phyloP scores from a whole-genome alignment of 2,797 vertebrate genomes.

The Anomalospiza imberbis region DNA sequence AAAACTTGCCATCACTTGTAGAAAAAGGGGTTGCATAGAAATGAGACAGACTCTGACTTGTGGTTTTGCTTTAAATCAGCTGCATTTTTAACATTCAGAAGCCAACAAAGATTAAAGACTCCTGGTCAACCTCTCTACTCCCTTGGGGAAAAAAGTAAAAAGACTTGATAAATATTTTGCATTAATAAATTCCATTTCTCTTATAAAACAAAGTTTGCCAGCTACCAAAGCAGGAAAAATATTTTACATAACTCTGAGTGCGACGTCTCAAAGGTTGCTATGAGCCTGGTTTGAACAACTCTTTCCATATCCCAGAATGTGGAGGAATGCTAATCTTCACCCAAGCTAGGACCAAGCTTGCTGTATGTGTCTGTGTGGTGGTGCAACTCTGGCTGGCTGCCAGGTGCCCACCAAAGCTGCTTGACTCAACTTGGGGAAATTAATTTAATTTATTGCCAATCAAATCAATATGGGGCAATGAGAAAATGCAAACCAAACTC shows the following conservation, averaged over 20 bases:
- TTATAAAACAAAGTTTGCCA: conserved; percentile 72
- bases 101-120: conserved; percentile 57
- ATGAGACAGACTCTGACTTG: neutral
- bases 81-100: conserved; percentile 50
- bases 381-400: neutral
- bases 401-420: neutral
- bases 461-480: neutral
- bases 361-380: neutral
- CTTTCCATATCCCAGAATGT: conserved; percentile 57
- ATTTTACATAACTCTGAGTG: conserved; percentile 74
- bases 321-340: conserved; percentile 26
- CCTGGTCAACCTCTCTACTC: conserved; percentile 30
- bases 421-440: neutral
- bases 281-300: conserved; percentile 52
- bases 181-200: conserved; percentile 79
- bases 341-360: neutral
- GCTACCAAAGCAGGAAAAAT: conserved; percentile 72
- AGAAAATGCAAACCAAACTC: neutral
- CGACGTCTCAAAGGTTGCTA: conserved; percentile 50
- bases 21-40: neutral
- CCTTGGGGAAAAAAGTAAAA: conserved; percentile 9
- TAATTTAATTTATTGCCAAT: neutral
- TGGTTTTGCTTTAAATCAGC: conserved; percentile 27
- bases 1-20: neutral
- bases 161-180: conserved; percentile 72